Base-by-base conservation (phyloP, 2,113 vertebrate species). In the Halcyon senegalensis region DNA sequence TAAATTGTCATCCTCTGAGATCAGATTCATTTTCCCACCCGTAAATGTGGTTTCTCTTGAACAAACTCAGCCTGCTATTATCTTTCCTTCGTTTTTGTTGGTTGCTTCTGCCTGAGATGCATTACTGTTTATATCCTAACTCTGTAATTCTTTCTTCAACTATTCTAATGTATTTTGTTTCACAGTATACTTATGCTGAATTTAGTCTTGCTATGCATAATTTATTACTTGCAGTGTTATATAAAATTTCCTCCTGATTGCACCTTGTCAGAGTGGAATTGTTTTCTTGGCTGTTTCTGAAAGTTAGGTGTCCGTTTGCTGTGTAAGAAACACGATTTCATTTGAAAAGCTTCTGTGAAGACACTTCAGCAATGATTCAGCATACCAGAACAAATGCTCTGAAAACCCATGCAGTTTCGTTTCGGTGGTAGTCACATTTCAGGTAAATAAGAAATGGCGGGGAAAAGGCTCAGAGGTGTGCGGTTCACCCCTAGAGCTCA, bases 171-270 rank as follows among this genome's bases (percentile, higher is more conserved):
- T 97, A 96, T 95, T 95, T 96, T 96, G 93, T 94, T 94, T 94
- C 83, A 91, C 94, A 85, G 66, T 96, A 91, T 92, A 91, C 88
- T 92, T 80, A 93, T 35, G 93, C 90, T 96, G 94, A 90, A 95
- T 92, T 94, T 97, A 96, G 95, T 93, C 94, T 96, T 97, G 95
- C 89, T 94, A 93, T 96, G 95, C 94, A 95, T 94, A 86, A 91
- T 72, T 94, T 94, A 96, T 89, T 97, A 92, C 86, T 93, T 96
- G 80, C 95, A 90, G 89, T 95, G 92, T 94, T 97, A 95, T 20
- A 97, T 97, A 97, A 95, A 96, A 94, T 93, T 89, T 96, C 74
- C 68, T 96, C 51, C 90, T 97, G 95, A 96, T 94, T 96, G 84
- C 94, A 96, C 92, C 75, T 91, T 95, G 79, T 89, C 72, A 93